These are phyloP conservation scores for Phrynocephalus guinanensis DNA, from an alignment of 2,797 vertebrate genomes.

Conservation along the genomic window DNA sequence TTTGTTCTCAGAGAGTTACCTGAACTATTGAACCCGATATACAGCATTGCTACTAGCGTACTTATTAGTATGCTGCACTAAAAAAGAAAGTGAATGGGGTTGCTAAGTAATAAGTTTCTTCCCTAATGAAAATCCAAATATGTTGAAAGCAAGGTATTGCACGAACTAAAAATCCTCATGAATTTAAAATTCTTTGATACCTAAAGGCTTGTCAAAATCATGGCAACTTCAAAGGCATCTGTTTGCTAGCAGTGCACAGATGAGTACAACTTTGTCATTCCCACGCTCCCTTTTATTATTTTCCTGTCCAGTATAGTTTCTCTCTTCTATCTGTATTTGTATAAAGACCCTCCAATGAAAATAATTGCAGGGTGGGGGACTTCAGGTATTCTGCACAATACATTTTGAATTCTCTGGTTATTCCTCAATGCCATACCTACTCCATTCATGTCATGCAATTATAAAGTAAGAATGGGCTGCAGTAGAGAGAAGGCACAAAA, in stretches of 20 bases:
- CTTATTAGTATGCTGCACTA: constrained; percentile 10
- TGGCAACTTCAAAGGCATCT: constrained; percentile 60
- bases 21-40: constrained; percentile 30
- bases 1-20: neutral
- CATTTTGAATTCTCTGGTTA: constrained; percentile 11
- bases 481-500: neutral
- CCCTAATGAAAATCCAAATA: constrained; percentile 32
- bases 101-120: constrained; percentile 58
- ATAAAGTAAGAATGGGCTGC: neutral
- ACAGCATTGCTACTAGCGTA: constrained; percentile 21
- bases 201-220: constrained; percentile 60
- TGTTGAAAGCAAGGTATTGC: constrained; percentile 18
- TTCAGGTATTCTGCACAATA: constrained; percentile 38
- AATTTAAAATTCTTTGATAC: constrained; percentile 54
- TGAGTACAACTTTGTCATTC: constrained; percentile 28
- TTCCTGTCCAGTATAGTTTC: constrained; percentile 62
- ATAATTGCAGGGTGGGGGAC: constrained; percentile 40
- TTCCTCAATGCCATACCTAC: constrained; percentile 3
- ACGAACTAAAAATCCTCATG: neutral
- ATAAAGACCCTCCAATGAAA: constrained; percentile 38
- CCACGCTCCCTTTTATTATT: constrained; percentile 60
- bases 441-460: constrained; percentile 38
- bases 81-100: constrained; percentile 24
- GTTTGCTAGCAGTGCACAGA: constrained; percentile 41
- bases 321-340: constrained; percentile 25